Evolutionary conservation across 1,140 invertebrate genomes (phyloP), one percentile per base, ranked within the genome.

Genomic region (Drosophila seguyi): DNA sequence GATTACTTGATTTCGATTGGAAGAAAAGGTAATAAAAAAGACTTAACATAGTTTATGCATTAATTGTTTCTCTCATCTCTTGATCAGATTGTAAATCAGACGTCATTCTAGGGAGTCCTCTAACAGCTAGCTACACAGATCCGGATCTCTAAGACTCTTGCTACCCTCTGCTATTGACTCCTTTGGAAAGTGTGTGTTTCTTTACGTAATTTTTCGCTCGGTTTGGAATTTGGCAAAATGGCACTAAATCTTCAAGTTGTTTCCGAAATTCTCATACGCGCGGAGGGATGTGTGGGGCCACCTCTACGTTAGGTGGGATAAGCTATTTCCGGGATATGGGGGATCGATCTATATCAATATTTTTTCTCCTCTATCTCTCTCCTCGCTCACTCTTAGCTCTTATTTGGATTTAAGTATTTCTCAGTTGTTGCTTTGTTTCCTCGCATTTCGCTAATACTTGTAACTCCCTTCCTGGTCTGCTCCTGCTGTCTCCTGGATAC

Each of bases 211-310:
- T 63, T 63, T 75, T 56, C 48, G 59, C 36, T 74, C 52, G 20
- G 48, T 83, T 62, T 82, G 68, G 83, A 84, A 84, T 88, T 84
- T 74, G 61, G 82, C 82, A 87, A 79, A 91, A 91, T 91, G 88
- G 88, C 87, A 91, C 87, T 81, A 78, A 80, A 87, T 74, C 79
- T 67, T 91, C 58, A 80, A 88, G 71, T 67, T 68, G 58, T 79
- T 78, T 53, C 65, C 66, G 57, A 75, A 65, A 82, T 66, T 61
- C 52, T 66, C 61, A 47, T 59, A 58, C 13, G 47, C 31, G 57
- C 16, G 56, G 48, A 13, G 47, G 47, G 25, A 56, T 39, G 22
- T 61, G 4, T 29, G 10, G 42, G 42, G 34, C 31, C 31, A 62
- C 55, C 53, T 83, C 44, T 81, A 52, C 42, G 41, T 69, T 81